A percentile compares a stretch with the other conserved stretches of the same genome.
Conservation (phyloP, 2,888 invertebrate genomes). For the Perdita meconis region DNA sequence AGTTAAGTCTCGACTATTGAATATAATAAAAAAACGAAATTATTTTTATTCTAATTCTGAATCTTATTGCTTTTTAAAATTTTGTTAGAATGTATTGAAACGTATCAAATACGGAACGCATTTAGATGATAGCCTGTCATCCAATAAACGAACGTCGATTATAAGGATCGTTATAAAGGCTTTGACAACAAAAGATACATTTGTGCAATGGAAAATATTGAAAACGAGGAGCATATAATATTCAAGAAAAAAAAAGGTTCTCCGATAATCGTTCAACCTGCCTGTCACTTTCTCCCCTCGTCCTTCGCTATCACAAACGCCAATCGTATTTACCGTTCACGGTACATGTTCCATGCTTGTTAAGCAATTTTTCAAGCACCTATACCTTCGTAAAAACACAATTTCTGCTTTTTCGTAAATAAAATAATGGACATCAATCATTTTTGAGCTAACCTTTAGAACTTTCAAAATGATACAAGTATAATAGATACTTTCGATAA, state of each 20-base stretch:
- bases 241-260: constrained; percentile 21
- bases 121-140: background rate
- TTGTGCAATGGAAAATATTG: constrained; percentile 29
- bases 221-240: constrained; percentile 18
- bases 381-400: constrained; percentile 18
- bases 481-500: background rate
- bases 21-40: too few relatives aligned
- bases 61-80: background rate
- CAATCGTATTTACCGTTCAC: constrained; percentile 30
- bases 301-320: constrained; percentile 35
- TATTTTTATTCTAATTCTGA: too few relatives aligned
- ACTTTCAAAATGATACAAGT: too few relatives aligned
- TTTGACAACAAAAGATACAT: constrained; percentile 12
- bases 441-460: too few relatives aligned
- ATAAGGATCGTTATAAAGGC: constrained; percentile 15
- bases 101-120: background rate
- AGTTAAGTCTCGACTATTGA: background rate
- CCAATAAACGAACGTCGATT: constrained; percentile 13
- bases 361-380: constrained; percentile 47
- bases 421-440: background rate
- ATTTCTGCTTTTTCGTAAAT: background rate
- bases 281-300: constrained; percentile 27
- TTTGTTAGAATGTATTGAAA: background rate
- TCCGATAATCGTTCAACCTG: constrained; percentile 51
- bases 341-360: constrained; percentile 18